Conservation (phyloP, 2,888 invertebrate genomes). For the Drosophila melanosoma region DNA sequence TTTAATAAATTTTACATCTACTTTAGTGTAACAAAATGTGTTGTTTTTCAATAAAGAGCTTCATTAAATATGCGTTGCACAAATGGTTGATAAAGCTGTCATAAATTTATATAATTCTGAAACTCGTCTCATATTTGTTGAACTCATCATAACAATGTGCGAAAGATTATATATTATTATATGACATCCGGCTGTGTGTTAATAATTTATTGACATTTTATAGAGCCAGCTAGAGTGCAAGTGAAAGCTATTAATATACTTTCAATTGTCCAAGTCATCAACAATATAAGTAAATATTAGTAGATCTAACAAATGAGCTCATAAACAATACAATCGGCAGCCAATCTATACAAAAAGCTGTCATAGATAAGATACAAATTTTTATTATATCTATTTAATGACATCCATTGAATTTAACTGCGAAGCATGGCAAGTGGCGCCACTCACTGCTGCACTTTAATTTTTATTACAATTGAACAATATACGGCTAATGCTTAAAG, state of each 20-base stretch:
- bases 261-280: conserved; percentile 45
- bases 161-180: conserved; percentile 56
- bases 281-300: conserved; percentile 9
- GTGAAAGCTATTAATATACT: conserved; percentile 51
- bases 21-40: background rate
- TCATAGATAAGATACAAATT: conserved; percentile 60
- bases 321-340: conserved; percentile 59
- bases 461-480: background rate
- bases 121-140: conserved; percentile 1
- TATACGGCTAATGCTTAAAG: background rate
- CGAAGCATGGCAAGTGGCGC: conserved; percentile 1
- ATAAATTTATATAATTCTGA: conserved; percentile 12
- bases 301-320: conserved; percentile 59
- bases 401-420: background rate
- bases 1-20: conserved; percentile 1
- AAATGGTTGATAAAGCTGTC: conserved; percentile 1
- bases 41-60: conserved; percentile 9
- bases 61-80: conserved; percentile 15
- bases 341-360: conserved; percentile 45
- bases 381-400: conserved; percentile 12
- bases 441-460: conserved; percentile 10
- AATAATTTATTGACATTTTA: conserved; percentile 63
- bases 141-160: conserved; percentile 43
- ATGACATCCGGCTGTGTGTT: conserved; percentile 32
- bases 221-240: conserved; percentile 12